These are phyloP conservation scores for Leucoma salicis DNA, from an alignment of 2,888 invertebrate genomes.

Conservation along the genomic window DNA sequence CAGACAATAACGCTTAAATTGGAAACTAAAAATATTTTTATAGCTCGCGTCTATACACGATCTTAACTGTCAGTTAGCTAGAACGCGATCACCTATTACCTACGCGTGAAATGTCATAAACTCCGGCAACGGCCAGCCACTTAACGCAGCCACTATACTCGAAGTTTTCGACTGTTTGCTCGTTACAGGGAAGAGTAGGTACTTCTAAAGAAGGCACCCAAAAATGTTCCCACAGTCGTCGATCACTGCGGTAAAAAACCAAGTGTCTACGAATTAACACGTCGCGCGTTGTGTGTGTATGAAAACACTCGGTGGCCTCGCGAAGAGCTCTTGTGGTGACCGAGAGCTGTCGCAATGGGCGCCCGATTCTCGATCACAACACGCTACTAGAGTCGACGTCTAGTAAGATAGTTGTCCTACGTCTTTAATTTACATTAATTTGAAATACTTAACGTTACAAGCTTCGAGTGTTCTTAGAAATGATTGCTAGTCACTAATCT, in stretches of 20 bases:
- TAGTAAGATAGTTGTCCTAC: slow-evolving; percentile 70
- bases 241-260: slow-evolving; percentile 74
- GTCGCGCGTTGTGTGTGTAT: slow-evolving; percentile 75
- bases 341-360: slow-evolving; percentile 61
- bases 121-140: slow-evolving; percentile 66
- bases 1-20: slow-evolving; percentile 77
- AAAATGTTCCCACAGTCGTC: slow-evolving; percentile 81
- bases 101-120: slow-evolving; percentile 68
- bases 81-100: slow-evolving; percentile 60
- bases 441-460: slow-evolving; percentile 48
- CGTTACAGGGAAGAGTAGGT: slow-evolving; percentile 72
- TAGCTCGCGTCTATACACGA: slow-evolving; percentile 51
- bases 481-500: slow-evolving; percentile 57
- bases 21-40: slow-evolving; percentile 75
- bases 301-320: slow-evolving; percentile 75
- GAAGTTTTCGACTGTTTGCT: slow-evolving; percentile 75
- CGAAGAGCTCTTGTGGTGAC: slow-evolving; percentile 75
- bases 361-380: slow-evolving; percentile 34
- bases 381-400: slow-evolving; percentile 49
- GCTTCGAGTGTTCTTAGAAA: slow-evolving; percentile 52
- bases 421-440: slow-evolving; percentile 76
- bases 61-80: slow-evolving; percentile 52
- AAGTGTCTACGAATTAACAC: slow-evolving; percentile 81
- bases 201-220: slow-evolving; percentile 77
- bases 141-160: slow-evolving; percentile 74